Conservation (phyloP, 2,888 invertebrate species). For the Rosalia funebris region DNA sequence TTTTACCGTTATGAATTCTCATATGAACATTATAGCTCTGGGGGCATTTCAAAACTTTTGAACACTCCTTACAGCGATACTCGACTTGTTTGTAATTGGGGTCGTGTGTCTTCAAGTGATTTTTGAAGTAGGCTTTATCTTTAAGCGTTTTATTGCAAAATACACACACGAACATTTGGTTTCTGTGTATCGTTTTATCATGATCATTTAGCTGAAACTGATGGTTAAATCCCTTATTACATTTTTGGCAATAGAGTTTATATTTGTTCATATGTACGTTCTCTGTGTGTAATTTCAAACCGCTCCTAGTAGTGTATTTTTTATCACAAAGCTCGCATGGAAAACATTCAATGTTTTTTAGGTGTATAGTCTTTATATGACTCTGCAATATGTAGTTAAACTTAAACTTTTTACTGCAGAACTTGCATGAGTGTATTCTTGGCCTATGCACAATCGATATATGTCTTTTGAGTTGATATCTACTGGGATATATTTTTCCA, state of each 20-base stretch:
- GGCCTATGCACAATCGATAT: neutral
- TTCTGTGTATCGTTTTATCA: neutral
- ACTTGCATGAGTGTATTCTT: neutral
- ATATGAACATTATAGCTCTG: constrained; percentile 38
- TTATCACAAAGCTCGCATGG: constrained; percentile 38
- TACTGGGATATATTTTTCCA: neutral
- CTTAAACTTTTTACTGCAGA: neutral
- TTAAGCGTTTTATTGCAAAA: neutral
- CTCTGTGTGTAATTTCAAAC: neutral
- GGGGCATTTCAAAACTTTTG: constrained; percentile 2
- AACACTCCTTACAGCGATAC: constrained; percentile 34
- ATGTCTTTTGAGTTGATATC: neutral
- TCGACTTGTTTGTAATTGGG: constrained; percentile 35
- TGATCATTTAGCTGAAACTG: neutral
- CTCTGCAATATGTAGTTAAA: neutral
- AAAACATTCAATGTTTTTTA: neutral
- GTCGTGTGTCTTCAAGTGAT: constrained; percentile 45
- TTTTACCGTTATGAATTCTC: constrained; percentile 36
- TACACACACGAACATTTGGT: neutral
- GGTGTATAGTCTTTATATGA: neutral
- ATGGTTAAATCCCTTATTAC: neutral
- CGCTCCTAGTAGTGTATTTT: neutral
- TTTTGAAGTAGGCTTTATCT: constrained; percentile 33
- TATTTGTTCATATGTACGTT: neutral
- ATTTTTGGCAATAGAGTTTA: neutral